phyloP scores from a whole-genome alignment of 1,140 invertebrate genomes.

The Batillaria attramentaria region DNA sequence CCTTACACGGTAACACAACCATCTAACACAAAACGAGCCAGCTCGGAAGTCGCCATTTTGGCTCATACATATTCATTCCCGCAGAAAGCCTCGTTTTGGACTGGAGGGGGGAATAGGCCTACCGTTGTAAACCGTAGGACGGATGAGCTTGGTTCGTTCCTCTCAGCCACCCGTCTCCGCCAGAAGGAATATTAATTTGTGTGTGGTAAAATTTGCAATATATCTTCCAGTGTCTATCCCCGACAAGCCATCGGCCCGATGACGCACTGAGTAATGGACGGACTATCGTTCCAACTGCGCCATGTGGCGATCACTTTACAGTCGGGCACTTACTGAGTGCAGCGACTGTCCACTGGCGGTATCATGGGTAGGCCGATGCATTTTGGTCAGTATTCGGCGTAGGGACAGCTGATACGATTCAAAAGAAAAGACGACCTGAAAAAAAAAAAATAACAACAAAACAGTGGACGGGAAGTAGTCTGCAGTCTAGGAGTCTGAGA shows the following conservation, averaged over 20 bases:
- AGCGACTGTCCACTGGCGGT: no score
- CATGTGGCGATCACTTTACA: no score
- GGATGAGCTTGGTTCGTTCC: neutral
- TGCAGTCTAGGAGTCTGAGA: no score
- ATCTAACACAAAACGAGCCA: constrained; percentile 1
- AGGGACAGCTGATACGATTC: no score
- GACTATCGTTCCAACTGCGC: neutral
- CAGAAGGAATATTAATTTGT: neutral
- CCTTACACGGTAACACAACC: neutral
- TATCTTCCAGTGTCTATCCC: no score
- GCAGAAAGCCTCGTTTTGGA: constrained; percentile 19
- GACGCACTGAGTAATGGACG: neutral
- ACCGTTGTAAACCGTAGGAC: no score
- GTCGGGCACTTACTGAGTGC: no score
- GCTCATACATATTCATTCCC: constrained; percentile 33
- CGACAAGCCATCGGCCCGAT: neutral
- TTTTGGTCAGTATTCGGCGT: no score
- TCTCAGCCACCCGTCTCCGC: neutral
- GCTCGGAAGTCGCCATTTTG: constrained; percentile 28
- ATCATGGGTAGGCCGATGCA: no score
- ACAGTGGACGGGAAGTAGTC: no score
- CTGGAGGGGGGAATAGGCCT: constrained; percentile 22
- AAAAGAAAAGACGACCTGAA: no score
- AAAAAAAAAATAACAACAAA: no score
- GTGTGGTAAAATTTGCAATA: neutral